phyloP scores from a whole-genome alignment of 2,113 vertebrate species.

The Cynocephalus volans region DNA sequence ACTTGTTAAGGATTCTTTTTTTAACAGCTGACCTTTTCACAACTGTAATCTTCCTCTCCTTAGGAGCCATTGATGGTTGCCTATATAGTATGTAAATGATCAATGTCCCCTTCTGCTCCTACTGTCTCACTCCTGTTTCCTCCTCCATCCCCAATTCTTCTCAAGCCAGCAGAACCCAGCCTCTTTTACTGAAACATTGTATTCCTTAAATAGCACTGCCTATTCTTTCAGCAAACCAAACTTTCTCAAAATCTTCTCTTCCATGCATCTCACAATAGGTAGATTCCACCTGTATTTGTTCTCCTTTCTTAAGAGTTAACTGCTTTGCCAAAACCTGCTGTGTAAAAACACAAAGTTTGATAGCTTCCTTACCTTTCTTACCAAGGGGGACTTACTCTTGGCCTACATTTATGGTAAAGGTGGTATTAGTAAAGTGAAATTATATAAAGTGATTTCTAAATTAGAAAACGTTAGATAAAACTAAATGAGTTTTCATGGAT shows the following conservation, averaged over 20 bases:
- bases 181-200: background rate
- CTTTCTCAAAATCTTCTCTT: background rate
- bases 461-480: constrained; percentile 11
- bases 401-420: background rate
- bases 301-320: background rate
- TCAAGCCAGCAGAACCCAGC: background rate
- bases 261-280: background rate
- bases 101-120: background rate
- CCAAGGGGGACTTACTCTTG: background rate
- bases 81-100: background rate
- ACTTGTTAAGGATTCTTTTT: background rate
- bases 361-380: background rate
- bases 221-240: background rate
- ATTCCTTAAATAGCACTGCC: background rate
- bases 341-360: background rate
- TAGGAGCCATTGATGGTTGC: background rate
- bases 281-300: background rate
- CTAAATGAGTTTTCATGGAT: background rate
- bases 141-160: background rate
- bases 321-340: background rate
- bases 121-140: background rate
- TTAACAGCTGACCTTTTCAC: background rate
- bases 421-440: background rate
- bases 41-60: background rate
- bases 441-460: background rate